Percentiles rank a stretch among this genome's conserved stretches.
phyloP scores from a whole-genome alignment of 2,888 invertebrate species.

The Leptopilina myrica region DNA sequence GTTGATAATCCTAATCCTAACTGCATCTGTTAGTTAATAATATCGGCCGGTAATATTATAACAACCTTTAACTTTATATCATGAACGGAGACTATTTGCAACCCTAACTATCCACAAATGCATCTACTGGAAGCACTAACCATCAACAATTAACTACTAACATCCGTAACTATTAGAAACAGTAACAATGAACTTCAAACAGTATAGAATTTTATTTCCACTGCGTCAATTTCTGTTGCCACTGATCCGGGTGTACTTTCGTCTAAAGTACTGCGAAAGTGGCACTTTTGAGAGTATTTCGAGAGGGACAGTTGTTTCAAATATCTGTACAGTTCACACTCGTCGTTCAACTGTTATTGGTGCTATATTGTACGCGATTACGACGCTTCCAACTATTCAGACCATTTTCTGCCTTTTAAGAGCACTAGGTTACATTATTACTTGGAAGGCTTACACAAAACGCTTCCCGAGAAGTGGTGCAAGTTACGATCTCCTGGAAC shows the following conservation, averaged over 20 bases:
- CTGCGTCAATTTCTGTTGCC: no score
- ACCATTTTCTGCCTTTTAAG: conserved; percentile 22
- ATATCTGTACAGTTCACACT: not conserved
- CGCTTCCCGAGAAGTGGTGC: conserved; percentile 11
- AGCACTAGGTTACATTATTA: conserved; percentile 33
- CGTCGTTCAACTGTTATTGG: not conserved
- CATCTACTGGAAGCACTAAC: no score
- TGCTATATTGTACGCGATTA: not conserved
- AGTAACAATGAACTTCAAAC: no score
- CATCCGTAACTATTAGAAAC: no score
- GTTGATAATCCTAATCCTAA: no score
- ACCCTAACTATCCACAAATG: no score
- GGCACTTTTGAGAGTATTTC: conserved; percentile 39
- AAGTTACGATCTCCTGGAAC: conserved; percentile 29
- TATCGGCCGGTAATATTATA: no score
- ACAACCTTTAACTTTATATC: no score
- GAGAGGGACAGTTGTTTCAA: conserved; percentile 14
- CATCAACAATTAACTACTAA: no score
- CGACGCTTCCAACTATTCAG: conserved; percentile 19
- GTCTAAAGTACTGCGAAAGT: conserved; percentile 46
- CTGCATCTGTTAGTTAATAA: no score
- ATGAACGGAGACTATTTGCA: no score
- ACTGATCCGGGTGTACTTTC: conserved; percentile 25
- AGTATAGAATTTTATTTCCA: no score
- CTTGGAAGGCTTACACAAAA: conserved; percentile 23